phyloP scores from a whole-genome alignment of 2,797 vertebrate species.

The Phrynocephalus vlangalii region DNA sequence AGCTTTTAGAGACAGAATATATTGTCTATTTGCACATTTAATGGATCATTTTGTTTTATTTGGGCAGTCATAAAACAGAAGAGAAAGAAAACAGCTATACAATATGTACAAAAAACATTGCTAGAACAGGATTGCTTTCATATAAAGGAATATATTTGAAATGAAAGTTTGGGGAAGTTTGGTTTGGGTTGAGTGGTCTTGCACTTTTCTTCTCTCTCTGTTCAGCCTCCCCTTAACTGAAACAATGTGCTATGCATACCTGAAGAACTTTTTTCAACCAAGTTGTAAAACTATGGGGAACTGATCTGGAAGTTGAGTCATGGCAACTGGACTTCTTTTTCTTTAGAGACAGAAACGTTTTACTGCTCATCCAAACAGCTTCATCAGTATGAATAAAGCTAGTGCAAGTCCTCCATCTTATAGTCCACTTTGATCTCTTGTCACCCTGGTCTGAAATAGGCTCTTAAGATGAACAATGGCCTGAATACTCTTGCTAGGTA shows the following conservation, averaged over 20 bases:
- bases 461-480: too few relatives aligned
- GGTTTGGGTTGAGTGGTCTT: constrained; percentile 13
- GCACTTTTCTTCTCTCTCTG: constrained; percentile 19
- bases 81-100: constrained; percentile 27
- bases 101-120: constrained; percentile 4
- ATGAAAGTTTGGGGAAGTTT: background rate
- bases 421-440: too few relatives aligned
- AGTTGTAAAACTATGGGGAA: background rate
- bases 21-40: constrained; percentile 45
- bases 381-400: too few relatives aligned
- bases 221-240: background rate
- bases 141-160: background rate
- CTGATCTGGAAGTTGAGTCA: too few relatives aligned
- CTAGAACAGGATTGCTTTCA: constrained; percentile 33
- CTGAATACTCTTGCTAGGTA: too few relatives aligned
- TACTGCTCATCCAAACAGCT: too few relatives aligned
- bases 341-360: too few relatives aligned
- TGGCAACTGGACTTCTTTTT: too few relatives aligned
- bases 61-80: constrained; percentile 36
- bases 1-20: constrained; percentile 20
- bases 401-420: too few relatives aligned
- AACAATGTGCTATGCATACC: background rate
- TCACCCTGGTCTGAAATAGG: too few relatives aligned
- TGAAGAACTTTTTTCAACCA: background rate
- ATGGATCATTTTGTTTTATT: constrained; percentile 18